These are phyloP conservation scores for Aldrovandia affinis DNA, from an alignment of 2,797 vertebrate genomes.

Conservation along the genomic window DNA sequence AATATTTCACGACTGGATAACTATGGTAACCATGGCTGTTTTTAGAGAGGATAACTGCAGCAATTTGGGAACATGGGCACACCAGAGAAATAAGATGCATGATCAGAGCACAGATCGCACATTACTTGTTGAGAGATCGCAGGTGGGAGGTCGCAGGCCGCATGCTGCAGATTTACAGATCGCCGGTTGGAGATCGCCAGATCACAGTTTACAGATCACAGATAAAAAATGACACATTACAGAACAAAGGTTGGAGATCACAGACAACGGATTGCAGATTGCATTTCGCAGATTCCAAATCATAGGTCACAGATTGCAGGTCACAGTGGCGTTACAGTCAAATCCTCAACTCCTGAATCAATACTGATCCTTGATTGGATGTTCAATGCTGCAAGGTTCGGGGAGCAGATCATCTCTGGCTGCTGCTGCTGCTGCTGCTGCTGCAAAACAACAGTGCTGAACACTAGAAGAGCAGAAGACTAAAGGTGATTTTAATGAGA, in stretches of 20 bases:
- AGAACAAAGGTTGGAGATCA: background rate
- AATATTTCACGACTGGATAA: constrained; percentile 30
- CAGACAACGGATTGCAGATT: background rate
- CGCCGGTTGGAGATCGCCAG: background rate
- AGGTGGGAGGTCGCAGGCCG: background rate
- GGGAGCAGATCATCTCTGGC: constrained; percentile 33
- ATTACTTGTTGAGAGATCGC: background rate
- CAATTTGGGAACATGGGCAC: background rate
- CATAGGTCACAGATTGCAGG: background rate
- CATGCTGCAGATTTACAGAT: no score
- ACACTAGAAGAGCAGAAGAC: background rate
- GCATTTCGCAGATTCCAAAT: background rate
- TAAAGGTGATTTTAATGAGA: background rate
- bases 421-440: constrained; percentile 33
- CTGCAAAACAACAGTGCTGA: background rate
- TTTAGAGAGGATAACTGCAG: constrained; percentile 8
- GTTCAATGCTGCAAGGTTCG: constrained; percentile 49
- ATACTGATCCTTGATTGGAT: constrained; percentile 52
- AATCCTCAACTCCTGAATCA: constrained; percentile 42
- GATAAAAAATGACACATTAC: background rate
- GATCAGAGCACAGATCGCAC: background rate
- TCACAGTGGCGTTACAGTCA: background rate
- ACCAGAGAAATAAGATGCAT: background rate
- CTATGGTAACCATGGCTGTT: constrained; percentile 6
- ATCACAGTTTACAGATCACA: background rate